Evolutionary conservation across 2,888 invertebrate species (phyloP).

Genomic region (Drosophila lacicola): DNA sequence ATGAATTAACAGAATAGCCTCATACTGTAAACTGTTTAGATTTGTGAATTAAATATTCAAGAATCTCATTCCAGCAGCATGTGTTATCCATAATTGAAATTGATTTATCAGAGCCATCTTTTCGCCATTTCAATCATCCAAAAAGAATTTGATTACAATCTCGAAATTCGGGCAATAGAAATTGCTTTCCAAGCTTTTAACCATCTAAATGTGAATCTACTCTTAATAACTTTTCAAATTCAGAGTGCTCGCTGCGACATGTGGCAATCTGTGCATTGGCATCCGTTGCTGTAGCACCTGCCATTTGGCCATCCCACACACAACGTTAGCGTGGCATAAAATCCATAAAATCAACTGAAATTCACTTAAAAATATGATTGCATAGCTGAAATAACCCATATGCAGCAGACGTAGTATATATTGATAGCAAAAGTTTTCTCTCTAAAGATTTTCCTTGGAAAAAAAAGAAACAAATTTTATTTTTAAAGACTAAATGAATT

Average conservation of each 20-base stretch:
- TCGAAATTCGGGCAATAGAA: slow-evolving; percentile 31
- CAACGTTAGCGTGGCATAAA: slow-evolving; percentile 3
- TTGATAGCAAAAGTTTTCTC: no score
- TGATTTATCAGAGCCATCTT: slow-evolving; percentile 9
- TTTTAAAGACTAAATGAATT: no score
- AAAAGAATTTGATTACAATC: slow-evolving; percentile 33
- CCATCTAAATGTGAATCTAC: slow-evolving; percentile 31
- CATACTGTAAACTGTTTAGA: no score
- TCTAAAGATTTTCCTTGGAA: no score
- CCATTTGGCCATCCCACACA: not conserved
- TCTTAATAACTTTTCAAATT: slow-evolving; percentile 32
- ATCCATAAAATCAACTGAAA: slow-evolving; percentile 52
- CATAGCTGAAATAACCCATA: no score
- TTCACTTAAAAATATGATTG: slow-evolving; percentile 36
- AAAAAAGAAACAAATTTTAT: no score
- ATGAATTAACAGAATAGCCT: no score
- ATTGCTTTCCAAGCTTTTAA: slow-evolving; percentile 17
- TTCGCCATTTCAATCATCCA: slow-evolving; percentile 18
- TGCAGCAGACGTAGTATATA: no score
- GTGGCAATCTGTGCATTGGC: slow-evolving; percentile 2
- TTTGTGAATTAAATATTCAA: no score
- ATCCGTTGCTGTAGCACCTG: not conserved
- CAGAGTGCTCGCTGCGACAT: slow-evolving; percentile 20
- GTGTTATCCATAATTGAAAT: slow-evolving; percentile 19
- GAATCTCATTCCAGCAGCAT: not conserved